These are phyloP conservation scores for Amphipyra berbera DNA, from an alignment of 2,888 invertebrate species.

Conservation along the genomic window DNA sequence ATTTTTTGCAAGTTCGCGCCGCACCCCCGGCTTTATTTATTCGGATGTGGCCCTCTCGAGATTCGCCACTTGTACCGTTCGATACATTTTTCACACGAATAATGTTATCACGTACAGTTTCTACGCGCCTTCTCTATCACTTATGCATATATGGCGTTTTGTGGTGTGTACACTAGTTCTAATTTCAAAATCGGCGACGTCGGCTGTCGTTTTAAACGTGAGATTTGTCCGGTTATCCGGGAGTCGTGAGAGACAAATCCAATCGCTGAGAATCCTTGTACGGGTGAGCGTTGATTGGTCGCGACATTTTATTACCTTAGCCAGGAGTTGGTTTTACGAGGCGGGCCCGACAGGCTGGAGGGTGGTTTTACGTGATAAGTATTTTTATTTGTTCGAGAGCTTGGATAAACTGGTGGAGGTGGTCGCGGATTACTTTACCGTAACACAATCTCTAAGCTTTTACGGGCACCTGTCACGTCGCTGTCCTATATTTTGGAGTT, in stretches of 20 bases:
- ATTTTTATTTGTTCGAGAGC: slow-evolving; percentile 79
- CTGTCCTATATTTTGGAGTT: slow-evolving; percentile 48
- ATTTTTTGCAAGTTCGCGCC: slow-evolving; percentile 77
- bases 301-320: slow-evolving; percentile 72
- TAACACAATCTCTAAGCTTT: slow-evolving; percentile 76
- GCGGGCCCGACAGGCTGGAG: slow-evolving; percentile 55
- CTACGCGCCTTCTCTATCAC: slow-evolving; percentile 63
- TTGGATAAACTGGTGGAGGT: slow-evolving; percentile 69
- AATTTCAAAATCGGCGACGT: slow-evolving; percentile 53
- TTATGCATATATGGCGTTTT: slow-evolving; percentile 62
- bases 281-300: slow-evolving; percentile 69
- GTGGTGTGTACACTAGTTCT: slow-evolving; percentile 51
- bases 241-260: slow-evolving; percentile 64
- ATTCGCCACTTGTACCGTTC: slow-evolving; percentile 80
- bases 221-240: slow-evolving; percentile 59
- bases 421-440: slow-evolving; percentile 70
- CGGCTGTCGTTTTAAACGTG: slow-evolving; percentile 43
- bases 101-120: slow-evolving; percentile 81
- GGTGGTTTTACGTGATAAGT: slow-evolving; percentile 80
- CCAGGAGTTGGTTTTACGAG: slow-evolving; percentile 62
- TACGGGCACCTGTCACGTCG: slow-evolving; percentile 70
- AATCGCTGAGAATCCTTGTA: slow-evolving; percentile 63
- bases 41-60: slow-evolving; percentile 77
- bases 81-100: slow-evolving; percentile 84
- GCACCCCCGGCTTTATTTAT: slow-evolving; percentile 76